These are phyloP conservation scores for Cynoglossus semilaevis DNA, from an alignment of 2,113 vertebrate species.

Conservation along the genomic window DNA sequence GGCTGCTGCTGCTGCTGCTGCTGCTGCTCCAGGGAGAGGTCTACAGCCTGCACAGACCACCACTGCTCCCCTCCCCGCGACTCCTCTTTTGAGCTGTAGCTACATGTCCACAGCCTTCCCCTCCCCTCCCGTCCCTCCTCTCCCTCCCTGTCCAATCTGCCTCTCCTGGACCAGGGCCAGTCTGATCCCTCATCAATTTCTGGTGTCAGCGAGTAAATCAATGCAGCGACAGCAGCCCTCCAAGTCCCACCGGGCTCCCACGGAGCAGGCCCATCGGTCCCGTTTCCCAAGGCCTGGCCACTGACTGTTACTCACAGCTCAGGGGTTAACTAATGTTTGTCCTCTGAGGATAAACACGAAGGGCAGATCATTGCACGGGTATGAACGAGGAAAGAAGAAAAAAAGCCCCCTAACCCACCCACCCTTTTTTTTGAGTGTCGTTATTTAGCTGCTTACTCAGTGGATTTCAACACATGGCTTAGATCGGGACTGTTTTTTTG, in stretches of 20 bases:
- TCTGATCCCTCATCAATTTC: constrained; percentile 76
- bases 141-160: constrained; percentile 56
- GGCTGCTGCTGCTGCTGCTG: constrained; percentile 1
- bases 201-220: constrained; percentile 76
- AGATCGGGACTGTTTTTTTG: constrained; percentile 22
- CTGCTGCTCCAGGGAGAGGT: constrained; percentile 39
- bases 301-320: constrained; percentile 59
- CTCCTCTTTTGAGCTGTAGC: constrained; percentile 42
- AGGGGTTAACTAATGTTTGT: constrained; percentile 71
- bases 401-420: too few relatives aligned
- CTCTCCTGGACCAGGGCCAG: constrained; percentile 65
- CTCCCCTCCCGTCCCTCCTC: constrained; percentile 12
- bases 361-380: constrained; percentile 42
- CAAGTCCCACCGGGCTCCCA: constrained; percentile 54
- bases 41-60: constrained; percentile 30
- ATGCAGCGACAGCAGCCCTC: constrained; percentile 63
- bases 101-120: constrained; percentile 36
- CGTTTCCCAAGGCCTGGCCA: constrained; percentile 24
- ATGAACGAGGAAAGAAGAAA: constrained; percentile 11
- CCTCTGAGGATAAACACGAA: constrained; percentile 65
- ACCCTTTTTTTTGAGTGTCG: constrained; percentile 11
- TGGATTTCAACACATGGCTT: constrained; percentile 45
- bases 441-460: constrained; percentile 35
- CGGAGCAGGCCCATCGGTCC: constrained; percentile 52
- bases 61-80: constrained; percentile 31